Evolutionary conservation across 2,113 vertebrate species (phyloP).

Genomic region (Morphnarchus princeps): DNA sequence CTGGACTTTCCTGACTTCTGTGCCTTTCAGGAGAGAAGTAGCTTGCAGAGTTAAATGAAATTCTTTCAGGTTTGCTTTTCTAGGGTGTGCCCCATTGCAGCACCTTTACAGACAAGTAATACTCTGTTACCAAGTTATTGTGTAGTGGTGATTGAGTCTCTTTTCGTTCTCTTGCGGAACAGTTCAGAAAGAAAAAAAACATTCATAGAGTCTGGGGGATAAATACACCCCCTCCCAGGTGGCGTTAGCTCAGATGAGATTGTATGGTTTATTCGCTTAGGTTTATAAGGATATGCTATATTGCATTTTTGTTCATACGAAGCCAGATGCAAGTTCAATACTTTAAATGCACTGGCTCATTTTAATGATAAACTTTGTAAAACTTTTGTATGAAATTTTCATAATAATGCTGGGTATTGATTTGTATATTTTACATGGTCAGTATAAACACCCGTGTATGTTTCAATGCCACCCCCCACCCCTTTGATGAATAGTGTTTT

Average conservation of each 20-base stretch:
- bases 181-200: neutral
- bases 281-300: neutral
- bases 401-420: neutral
- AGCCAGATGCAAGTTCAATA: neutral
- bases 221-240: neutral
- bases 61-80: neutral
- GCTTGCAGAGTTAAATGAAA: rapidly evolving
- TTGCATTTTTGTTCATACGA: neutral
- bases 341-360: neutral
- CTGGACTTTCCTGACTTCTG: neutral
- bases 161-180: neutral
- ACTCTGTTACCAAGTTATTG: rapidly evolving
- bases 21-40: neutral
- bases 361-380: neutral
- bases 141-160: rapidly evolving
- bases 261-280: neutral
- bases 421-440: neutral
- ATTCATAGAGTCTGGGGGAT: neutral
- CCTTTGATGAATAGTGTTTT: neutral
- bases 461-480: neutral
- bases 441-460: neutral
- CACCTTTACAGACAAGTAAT: neutral
- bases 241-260: neutral
- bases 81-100: neutral
- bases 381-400: neutral